Evolutionary conservation across 2,113 vertebrate genomes (phyloP).

Genomic region (Heterocephalus glaber): DNA sequence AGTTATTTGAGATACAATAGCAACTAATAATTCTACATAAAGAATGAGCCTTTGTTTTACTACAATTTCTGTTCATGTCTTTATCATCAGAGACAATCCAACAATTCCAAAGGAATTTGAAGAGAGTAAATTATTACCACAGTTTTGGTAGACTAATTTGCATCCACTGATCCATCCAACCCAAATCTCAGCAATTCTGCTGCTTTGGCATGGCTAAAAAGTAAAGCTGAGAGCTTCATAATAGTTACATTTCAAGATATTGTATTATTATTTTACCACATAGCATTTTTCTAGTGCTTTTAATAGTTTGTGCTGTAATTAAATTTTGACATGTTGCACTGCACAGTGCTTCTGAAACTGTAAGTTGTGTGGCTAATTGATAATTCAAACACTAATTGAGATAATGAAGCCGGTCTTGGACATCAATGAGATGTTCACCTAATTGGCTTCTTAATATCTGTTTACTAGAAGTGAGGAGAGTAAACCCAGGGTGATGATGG

Average conservation of each 20-base stretch:
- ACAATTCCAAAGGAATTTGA: neutral
- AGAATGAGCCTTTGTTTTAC: neutral
- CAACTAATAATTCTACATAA: neutral
- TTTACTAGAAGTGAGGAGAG: conserved; percentile 72
- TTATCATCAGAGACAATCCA: neutral
- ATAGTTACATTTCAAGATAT: conserved; percentile 45
- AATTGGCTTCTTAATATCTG: conserved; percentile 77
- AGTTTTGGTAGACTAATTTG: neutral
- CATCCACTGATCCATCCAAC: neutral
- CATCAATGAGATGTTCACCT: conserved; percentile 67
- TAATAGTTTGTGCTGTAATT: conserved; percentile 68
- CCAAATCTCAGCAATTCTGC: neutral
- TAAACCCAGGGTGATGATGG: conserved; percentile 44
- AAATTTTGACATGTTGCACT: conserved; percentile 68
- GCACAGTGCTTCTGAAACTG: conserved; percentile 66
- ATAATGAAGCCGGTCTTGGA: conserved; percentile 79
- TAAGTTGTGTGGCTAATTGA: conserved; percentile 80
- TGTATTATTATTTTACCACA: conserved; percentile 68
- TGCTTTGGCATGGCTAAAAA: neutral
- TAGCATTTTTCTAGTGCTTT: conserved; percentile 30
- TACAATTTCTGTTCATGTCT: neutral
- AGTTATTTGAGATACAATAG: neutral
- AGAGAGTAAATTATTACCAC: neutral
- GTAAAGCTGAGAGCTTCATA: neutral
- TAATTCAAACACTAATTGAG: conserved; percentile 82